Evolutionary conservation across 2,797 vertebrate species (phyloP), one percentile per base, ranked within the genome.

Genomic region (Geotrypetes seraphini): DNA sequence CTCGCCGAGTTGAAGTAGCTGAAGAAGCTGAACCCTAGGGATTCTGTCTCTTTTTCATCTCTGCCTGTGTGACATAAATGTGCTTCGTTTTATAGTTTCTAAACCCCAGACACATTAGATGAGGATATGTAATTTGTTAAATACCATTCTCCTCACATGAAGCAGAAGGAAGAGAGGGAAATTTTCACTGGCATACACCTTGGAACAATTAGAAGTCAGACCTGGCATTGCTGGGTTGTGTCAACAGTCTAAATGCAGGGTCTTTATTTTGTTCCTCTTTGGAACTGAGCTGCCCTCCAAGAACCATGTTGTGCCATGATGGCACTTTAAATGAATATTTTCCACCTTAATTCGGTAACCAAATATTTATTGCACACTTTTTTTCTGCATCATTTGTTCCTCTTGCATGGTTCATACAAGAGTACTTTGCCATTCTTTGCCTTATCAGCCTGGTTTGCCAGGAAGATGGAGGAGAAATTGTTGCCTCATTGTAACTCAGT

Each of bases 61-160:
- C 85, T 91, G 81, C 78, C 75, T 89, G 87, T 91, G 90, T 96
- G 89, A 90, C 90, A 90, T 97, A 94, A 90, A 92, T 88, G 78
- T 80, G 85, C 66, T 73, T 87, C 53, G 53, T 66, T 66, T 66
- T 71, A 65, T 50, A 71, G 55, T 71, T 71, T 57, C 51, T 71
- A 53, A 70, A 67, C 61, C 60, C 60, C 56, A 53, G 65, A 67
- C n/a, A n/a, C n/a, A 22, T 60, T 69, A 60, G 59, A 50, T 47
- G 49, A 36, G 55, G 61, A 57, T 37, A 37, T 31, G 23, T 60
- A 40, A 60, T 58, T 57, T 53, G 46, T 66, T 63, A 47, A 43
- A 39, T 7, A 32, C 53, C 55, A 30, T 69, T 69, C 49, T 15
- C 39, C 21, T 15, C n/a, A n/a, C 50, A 19, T 5, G 4, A 47